Percentiles rank a stretch among this genome's conserved stretches.
These are phyloP conservation scores for Callyntrura sp. DNA, from an alignment of 2,888 invertebrate species.

Conservation along the genomic window DNA sequence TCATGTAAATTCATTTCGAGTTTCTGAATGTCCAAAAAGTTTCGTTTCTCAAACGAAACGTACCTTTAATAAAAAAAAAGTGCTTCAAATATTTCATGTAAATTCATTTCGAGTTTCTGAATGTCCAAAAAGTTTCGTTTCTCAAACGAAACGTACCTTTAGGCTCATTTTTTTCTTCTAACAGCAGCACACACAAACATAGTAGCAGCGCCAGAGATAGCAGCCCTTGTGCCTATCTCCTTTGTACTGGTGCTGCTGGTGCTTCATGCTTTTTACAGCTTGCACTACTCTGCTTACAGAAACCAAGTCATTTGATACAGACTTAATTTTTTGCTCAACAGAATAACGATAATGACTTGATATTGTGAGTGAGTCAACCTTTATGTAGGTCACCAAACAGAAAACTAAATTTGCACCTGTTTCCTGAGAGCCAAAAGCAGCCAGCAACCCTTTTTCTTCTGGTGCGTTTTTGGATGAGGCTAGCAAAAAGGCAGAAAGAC, in stretches of 20 bases:
- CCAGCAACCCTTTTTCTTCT: not conserved
- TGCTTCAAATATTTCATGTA: too few relatives aligned
- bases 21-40: not conserved
- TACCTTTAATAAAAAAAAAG: too few relatives aligned
- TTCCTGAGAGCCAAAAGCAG: constrained; percentile 69
- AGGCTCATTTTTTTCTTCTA: too few relatives aligned
- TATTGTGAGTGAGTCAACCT: constrained; percentile 55
- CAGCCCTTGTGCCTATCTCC: too few relatives aligned
- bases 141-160: not conserved
- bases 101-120: not conserved
- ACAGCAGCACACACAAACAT: too few relatives aligned
- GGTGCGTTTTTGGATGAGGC: not conserved
- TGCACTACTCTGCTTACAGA: too few relatives aligned
- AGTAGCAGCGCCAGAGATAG: too few relatives aligned
- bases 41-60: not conserved
- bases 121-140: not conserved
- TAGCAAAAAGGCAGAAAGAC: not conserved
- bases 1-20: not conserved
- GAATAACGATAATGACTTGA: constrained; percentile 18
- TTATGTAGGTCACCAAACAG: constrained; percentile 77
- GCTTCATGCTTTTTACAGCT: too few relatives aligned
- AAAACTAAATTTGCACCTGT: constrained; percentile 81
- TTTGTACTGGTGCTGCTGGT: too few relatives aligned
- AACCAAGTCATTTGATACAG: too few relatives aligned
- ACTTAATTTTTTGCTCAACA: not conserved